Evolutionary conservation across 2,888 invertebrate species (phyloP), one percentile per base, ranked within the genome.

Genomic region (Cinara cedri): DNA sequence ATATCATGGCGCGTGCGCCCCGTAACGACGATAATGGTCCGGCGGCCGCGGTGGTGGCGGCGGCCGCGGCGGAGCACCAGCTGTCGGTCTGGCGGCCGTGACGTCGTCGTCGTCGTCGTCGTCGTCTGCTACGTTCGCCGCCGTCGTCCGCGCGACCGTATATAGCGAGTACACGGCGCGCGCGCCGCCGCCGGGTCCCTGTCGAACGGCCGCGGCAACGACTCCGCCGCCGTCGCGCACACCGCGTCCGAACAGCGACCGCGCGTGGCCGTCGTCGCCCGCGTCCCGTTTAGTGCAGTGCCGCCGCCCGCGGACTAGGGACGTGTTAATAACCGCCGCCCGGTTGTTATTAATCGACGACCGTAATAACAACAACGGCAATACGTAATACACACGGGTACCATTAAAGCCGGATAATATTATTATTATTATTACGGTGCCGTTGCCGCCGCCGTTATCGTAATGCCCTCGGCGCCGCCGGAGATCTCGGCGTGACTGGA

Each of bases 1-100:
- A 34, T 42, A 76, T 19, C 21, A 70, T 70, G 78, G 78, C 78
- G 78, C 78, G 78, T 78, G 78, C 78, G 78, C 78, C 70, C 78
- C 46, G 68, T 49, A 68, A 78, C 78, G 54, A 76, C 16, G 26
- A 66, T 60, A 19, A 57, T 13, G 63, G 34, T 60, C 49, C 78
- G 63, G 24, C 42, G 54, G 21, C 24, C 51, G 42, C 26, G 26
- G 16, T 11, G 26, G 60, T 8, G 44, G 46, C 21, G 34, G 13
- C 34, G 19, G 54, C n/a, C n/a, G n/a, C 68, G 51, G 49, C 26
- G 19, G 16, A n/a, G 55, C 46, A 68, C 66, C 76, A 66, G 78
- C 68, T 70, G 78, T 70, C 19, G 78, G 68, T 78, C 21, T 49
- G 76, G 65, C 57, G 68, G 19, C 57, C 57, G 68, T 68, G 76